Evolutionary conservation across 2,888 invertebrate species (phyloP), one percentile per base, ranked within the genome.

Genomic region (Zeuzera pyrina): DNA sequence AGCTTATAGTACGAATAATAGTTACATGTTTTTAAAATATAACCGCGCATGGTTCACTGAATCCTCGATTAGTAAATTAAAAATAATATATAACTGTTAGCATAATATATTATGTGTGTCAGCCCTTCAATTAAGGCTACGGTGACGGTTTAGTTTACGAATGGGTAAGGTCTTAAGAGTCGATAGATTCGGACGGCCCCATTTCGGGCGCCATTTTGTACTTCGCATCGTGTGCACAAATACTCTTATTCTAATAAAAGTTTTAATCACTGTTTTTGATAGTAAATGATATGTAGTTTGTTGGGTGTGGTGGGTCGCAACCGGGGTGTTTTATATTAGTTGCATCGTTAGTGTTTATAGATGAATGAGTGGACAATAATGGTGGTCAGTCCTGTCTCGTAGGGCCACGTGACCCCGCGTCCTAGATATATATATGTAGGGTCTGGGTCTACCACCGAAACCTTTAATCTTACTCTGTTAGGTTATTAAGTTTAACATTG

Each of bases 301-400:
- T 52, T 57, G 52, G 23, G 52, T 46, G 49, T 48, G 50, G 52
- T 49, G 13, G 25, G 29, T 28, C 29, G n/a, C n/a, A n/a, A n/a
- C n/a, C n/a, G 28, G 56, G 48, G 51, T 52, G 42, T 55, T 58
- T 62, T 62, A 55, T 63, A 71, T 74, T 64, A 63, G 71, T 77
- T 77, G 78, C 74, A 63, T 52, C 55, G 56, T 57, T 72, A 76
- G 69, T 69, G 57, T 69, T 28, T 62, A 62, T 67, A 67, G 66
- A 49, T 58, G 67, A 51, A 64, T 66, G 73, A 68, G 65, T 63
- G 77, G 79, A 79, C 81, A 81, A 79, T 81, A 79, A 79, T 39
- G 66, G 68, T 69, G 71, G 72, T 65, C 53, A 50, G 61, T 60
- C 63, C 61, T 57, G 55, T 53, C 57, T 22, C 22, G 11, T n/a